A percentile compares a stretch with the other conserved stretches of the same genome.
Conservation (phyloP, 2,113 vertebrate genomes). For the Lucifuga dentata region DNA sequence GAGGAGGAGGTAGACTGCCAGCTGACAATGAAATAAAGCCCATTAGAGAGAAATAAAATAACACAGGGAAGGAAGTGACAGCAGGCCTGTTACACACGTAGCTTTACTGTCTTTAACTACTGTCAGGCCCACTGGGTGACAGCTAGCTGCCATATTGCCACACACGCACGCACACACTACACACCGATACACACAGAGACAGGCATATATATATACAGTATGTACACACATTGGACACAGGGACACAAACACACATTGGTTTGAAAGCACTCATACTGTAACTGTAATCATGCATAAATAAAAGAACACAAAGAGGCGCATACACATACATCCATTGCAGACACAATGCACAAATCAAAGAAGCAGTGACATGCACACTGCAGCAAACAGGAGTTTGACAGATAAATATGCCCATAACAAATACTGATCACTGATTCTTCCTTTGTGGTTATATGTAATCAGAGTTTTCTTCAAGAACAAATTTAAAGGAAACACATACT, state of each 20-base stretch:
- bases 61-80: constrained; percentile 80
- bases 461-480: too few species aligned
- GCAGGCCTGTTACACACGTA: constrained; percentile 72
- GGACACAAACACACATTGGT: constrained; percentile 36
- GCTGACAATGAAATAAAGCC: constrained; percentile 86
- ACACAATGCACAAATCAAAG: constrained; percentile 30
- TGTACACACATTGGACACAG: constrained; percentile 7
- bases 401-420: neutral
- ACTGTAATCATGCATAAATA: constrained; percentile 42
- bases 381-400: neutral
- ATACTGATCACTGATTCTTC: neutral
- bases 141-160: constrained; percentile 61
- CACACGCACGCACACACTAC: constrained; percentile 21
- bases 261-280: constrained; percentile 29
- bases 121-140: constrained; percentile 75
- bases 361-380: constrained; percentile 19
- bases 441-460: too few species aligned
- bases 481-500: too few species aligned
- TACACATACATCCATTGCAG: constrained; percentile 16
- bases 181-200: constrained; percentile 45
- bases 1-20: constrained; percentile 74
- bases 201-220: constrained; percentile 4
- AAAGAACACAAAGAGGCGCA: constrained; percentile 17
- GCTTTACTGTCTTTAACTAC: constrained; percentile 79
- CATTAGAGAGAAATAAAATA: constrained; percentile 82